phyloP scores from a whole-genome alignment of 2,888 invertebrate species.

The Drosophila austrosaltans region DNA sequence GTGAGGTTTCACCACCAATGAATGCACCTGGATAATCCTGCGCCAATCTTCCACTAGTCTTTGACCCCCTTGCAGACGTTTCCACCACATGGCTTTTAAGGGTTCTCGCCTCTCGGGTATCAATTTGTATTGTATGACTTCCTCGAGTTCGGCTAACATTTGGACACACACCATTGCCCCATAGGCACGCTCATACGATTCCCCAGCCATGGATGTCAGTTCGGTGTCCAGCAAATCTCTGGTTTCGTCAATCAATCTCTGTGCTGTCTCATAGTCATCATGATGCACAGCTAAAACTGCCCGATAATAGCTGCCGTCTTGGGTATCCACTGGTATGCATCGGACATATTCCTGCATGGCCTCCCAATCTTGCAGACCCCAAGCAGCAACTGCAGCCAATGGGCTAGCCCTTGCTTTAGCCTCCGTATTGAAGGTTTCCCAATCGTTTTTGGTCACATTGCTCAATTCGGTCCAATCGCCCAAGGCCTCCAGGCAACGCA shows the following conservation, averaged over 20 bases:
- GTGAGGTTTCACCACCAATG: slow-evolving; percentile 94
- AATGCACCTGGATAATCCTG: slow-evolving; percentile 96
- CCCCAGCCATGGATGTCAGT: slow-evolving; percentile 97
- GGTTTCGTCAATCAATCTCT: slow-evolving; percentile 94
- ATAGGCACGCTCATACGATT: slow-evolving; percentile 97
- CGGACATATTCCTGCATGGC: slow-evolving; percentile 96
- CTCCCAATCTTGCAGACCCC: slow-evolving; percentile 97
- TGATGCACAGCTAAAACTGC: slow-evolving; percentile 96
- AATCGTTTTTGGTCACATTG: slow-evolving; percentile 90
- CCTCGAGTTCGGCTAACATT: slow-evolving; percentile 98
- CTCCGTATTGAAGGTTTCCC: slow-evolving; percentile 87
- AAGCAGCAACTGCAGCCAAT: slow-evolving; percentile 96
- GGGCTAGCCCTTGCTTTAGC: slow-evolving; percentile 90
- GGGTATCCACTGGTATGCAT: slow-evolving; percentile 95
- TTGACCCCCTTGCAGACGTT: slow-evolving; percentile 96
- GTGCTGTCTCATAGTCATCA: slow-evolving; percentile 88
- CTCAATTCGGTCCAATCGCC: slow-evolving; percentile 97
- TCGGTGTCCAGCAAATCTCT: slow-evolving; percentile 97
- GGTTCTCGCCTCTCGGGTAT: slow-evolving; percentile 93
- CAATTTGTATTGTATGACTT: slow-evolving; percentile 97
- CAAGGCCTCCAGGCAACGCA: slow-evolving; percentile 97
- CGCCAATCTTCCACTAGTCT: slow-evolving; percentile 99
- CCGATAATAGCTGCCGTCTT: slow-evolving; percentile 97
- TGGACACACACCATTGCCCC: slow-evolving; percentile 98
- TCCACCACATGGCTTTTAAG: slow-evolving; percentile 96